Conservation (phyloP, 2,113 vertebrate genomes). For the Ophiodon elongatus region DNA sequence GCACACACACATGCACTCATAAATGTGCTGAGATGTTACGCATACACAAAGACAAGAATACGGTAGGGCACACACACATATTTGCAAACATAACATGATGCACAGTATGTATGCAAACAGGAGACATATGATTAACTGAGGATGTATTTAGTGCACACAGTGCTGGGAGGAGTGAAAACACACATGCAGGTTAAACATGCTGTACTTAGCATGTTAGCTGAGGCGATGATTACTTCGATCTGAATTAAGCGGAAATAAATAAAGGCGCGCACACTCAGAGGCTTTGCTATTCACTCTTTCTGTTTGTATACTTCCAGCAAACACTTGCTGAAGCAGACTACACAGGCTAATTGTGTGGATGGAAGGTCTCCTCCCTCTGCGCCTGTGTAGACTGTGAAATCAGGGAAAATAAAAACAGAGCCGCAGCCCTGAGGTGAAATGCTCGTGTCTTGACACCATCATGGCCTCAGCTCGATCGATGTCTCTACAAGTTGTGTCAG, state of each 20-base stretch:
- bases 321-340: conserved; percentile 14
- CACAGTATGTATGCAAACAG: not conserved
- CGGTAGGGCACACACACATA: not conserved
- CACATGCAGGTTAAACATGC: not conserved
- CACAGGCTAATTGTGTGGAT: conserved; percentile 24
- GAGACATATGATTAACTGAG: not conserved
- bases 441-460: conserved; percentile 16
- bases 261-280: not conserved
- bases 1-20: not conserved
- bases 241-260: not conserved
- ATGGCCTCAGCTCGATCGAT: conserved; percentile 39
- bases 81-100: conserved; percentile 1
- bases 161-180: not conserved
- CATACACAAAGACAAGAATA: not conserved
- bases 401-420: conserved; percentile 1
- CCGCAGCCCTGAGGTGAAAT: not conserved
- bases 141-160: not conserved
- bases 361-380: not conserved
- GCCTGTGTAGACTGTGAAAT: not conserved
- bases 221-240: not conserved
- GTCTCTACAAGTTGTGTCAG: conserved; percentile 30
- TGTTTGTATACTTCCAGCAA: not conserved
- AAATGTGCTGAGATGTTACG: not conserved
- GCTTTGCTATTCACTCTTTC: not conserved
- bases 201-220: not conserved